Evolutionary conservation across 2,113 vertebrate species (phyloP), one percentile per base, ranked within the genome.

Genomic region (Oceanodroma tethys): DNA sequence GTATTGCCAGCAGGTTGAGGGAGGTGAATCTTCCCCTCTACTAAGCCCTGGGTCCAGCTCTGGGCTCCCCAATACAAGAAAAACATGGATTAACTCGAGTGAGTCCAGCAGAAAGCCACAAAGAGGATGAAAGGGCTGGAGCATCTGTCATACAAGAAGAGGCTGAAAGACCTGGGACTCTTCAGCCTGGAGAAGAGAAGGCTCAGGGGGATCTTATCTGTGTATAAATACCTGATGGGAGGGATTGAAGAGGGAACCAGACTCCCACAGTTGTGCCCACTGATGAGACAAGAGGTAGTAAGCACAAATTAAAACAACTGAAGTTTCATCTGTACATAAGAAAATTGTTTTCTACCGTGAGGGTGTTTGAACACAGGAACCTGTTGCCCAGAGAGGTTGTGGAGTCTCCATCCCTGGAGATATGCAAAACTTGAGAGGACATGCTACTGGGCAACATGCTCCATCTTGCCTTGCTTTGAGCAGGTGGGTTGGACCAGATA

Each of bases 401-500:
- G 18, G 6, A 53, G 1, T 27, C 21, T 76, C 7, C 13, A 16
- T 9, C 8, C 8, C 4, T 30, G 18, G 13, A 55, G 5, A 34
- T 50, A 62, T 2, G 2, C 4, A 85, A 20, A 60, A 79, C 13
- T 27, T n/a, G 12, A 47, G 4, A 60, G 55, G 17, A n/a, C 10
- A 52, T 0, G 0, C 3, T 56, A 19, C 1, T 43, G 30, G 45
- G 11, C 13, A 85, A 50, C 11, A n/a, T 17, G 2, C 1, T 79
- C 1, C 20, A 72, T 12, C 4, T 13, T 9, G 11, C 3, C 26
- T 12, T 74, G 34, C 20, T 76, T 87, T 76, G 48, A 84, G 19
- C 16, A 81, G 42, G 6, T 5, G 2, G 1, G 7, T 43, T 71
- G 66, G 27, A 80, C 8, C 3, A 74, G 18, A 21, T 17, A 21